Evolutionary conservation across 23 tunicate genomes (phyloP), one percentile per base, ranked within the genome.

Genomic region (Styela plicata): DNA sequence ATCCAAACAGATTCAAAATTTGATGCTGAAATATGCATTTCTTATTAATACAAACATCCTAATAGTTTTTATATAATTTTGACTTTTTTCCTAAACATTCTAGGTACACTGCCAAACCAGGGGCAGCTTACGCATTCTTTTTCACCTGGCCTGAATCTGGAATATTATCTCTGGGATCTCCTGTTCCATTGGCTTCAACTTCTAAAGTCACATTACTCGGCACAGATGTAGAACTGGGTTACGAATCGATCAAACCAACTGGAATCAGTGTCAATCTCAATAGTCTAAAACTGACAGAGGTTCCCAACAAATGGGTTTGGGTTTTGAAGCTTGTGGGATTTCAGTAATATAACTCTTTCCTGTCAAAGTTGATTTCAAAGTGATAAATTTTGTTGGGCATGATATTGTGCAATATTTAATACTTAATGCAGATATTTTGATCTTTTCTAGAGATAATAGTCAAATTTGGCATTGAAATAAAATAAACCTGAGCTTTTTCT

Each of bases 301-400:
- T 53, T 0, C 64, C 64, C 33, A 76, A 76, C 53, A 63, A 88
- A 77, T 93, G 98, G 98, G 87, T 91, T 52, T 93, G 98, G 98
- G 98, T 93, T 31, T 26, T 93, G 63, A 93, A 85, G 62, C 63
- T 93, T 18, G 77, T 70, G 24, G 81, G 66, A 76, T 76, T 76
- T 34, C 57, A 44, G 57, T 44, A 44, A 13, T 5, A 44, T 44
- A 44, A 5, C n/a, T 44, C 57, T 44, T 44, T 44, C 57, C 13
- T 44, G 57, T 13, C 10, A 44, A 5, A 5, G 57, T 44, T 44
- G 57, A 5, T 44, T 7, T 44, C 57, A 13, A 7, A 44, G 57
- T 44, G 57, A 44, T 44, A 44, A 13, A 44, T 5, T 44, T 44
- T 44, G n/a, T n/a, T n/a, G n/a, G n/a, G n/a, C n/a, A n/a, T n/a